Evolutionary conservation across 1,140 invertebrate species (phyloP), one percentile per base, ranked within the genome.

Genomic region (Aphaenogaster floridana): DNA sequence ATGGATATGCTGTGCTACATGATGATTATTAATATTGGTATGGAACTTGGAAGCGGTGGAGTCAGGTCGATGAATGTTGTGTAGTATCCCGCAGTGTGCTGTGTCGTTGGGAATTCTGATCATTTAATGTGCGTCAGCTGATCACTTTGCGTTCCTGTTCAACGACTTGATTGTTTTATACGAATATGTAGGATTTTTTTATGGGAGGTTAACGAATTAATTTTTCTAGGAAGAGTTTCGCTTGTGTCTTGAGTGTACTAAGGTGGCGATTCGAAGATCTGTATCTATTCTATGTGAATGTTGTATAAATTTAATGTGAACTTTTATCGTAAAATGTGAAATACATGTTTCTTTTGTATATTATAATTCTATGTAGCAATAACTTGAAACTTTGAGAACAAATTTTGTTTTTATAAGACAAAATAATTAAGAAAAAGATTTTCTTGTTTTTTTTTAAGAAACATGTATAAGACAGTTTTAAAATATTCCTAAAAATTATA

Each of bases 1-100:
- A 86, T n/a, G 88, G 7, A 52, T 34, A 54, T 63, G 13, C 63
- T 85, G 17, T 17, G 45, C 61, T 79, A 34, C 34, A 45, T 77
- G 36, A 39, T 76, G 59, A 79, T 36, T 28, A 11, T 78, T 78
- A n/a, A 17, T 36, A 34, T 15, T 52, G 4, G 9, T 54, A 21
- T 54, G 3, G 3, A 21, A 13, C 9, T 59, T 48, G 39, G 52
- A 59, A 13, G 3, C 36, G 42, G 28, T 17, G 9, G 13, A 59
- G 1, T 48, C 42, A 42, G 39, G 11, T 17, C 15, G 11, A 45
- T 8, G 28, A 17, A 50, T 50, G 4, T 54, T 28, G 11, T 48
- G 3, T 45, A 21, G 6, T 11, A 66, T 15, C 4, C 11, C 13
- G 3, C 28, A 59, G 21, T 59, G 8, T 69, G 5, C 36, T 54